Percentiles rank a stretch among this genome's conserved stretches.
phyloP scores from a whole-genome alignment of 1,140 invertebrate genomes.

The Phthorimaea operculella region DNA sequence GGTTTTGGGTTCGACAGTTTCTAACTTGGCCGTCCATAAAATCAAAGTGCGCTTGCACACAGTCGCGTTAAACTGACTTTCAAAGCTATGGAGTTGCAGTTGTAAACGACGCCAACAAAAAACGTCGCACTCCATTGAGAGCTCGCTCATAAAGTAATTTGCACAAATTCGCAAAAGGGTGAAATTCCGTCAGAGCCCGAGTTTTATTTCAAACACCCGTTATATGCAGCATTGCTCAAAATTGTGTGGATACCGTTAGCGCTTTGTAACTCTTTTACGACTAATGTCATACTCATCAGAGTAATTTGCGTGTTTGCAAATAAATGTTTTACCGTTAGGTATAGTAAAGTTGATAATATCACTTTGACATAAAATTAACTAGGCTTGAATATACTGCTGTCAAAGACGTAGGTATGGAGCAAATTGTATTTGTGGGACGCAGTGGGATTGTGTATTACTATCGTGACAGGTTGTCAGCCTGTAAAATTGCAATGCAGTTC shows the following conservation, averaged over 20 bases:
- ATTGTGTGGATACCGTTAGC: slow-evolving; percentile 32
- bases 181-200: slow-evolving; percentile 36
- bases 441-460: no score
- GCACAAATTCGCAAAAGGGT: slow-evolving; percentile 64
- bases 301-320: not conserved
- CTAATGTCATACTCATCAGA: slow-evolving; percentile 10
- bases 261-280: slow-evolving; percentile 39
- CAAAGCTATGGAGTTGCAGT: slow-evolving; percentile 33
- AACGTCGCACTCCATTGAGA: slow-evolving; percentile 42
- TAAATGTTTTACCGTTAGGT: not conserved
- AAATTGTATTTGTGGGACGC: no score
- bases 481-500: no score
- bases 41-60: slow-evolving; percentile 28
- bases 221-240: slow-evolving; percentile 38
- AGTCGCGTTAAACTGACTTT: slow-evolving; percentile 30
- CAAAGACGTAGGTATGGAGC: no score
- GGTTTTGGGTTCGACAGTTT: slow-evolving; percentile 35
- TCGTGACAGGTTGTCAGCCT: no score
- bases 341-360: no score
- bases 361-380: no score
- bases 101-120: slow-evolving; percentile 47
- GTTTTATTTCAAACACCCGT: slow-evolving; percentile 48
- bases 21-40: slow-evolving; percentile 29
- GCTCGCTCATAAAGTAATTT: slow-evolving; percentile 62
- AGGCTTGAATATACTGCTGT: no score